Evolutionary conservation across 2,113 vertebrate genomes (phyloP).

Genomic region (Gadus chalcogrammus): DNA sequence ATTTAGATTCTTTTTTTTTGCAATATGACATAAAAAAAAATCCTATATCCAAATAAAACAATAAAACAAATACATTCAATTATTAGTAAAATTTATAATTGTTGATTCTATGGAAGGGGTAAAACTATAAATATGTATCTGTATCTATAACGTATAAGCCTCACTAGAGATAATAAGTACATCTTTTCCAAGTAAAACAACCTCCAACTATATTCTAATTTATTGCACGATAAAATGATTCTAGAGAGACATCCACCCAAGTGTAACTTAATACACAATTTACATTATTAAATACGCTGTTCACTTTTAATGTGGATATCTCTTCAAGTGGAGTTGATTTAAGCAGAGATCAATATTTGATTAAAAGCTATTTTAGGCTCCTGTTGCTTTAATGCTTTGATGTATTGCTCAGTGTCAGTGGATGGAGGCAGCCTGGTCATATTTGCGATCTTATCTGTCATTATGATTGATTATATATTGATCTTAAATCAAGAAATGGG

Average conservation of each 20-base stretch:
- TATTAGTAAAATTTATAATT: no score
- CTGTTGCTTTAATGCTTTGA: conserved; percentile 52
- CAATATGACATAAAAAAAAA: no score
- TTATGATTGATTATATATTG: conserved; percentile 71
- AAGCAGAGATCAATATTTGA: conserved; percentile 65
- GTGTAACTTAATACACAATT: background rate
- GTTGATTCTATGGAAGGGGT: no score
- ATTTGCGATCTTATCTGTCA: conserved; percentile 69
- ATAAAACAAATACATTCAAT: no score
- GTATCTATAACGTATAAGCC: no score
- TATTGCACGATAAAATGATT: no score
- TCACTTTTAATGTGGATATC: conserved; percentile 36
- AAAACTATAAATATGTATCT: no score
- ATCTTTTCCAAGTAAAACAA: no score
- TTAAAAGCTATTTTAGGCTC: conserved; percentile 63
- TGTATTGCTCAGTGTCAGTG: conserved; percentile 57
- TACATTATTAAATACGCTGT: conserved; percentile 25
- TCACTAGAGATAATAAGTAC: no score
- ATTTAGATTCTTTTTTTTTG: background rate
- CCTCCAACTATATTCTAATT: no score
- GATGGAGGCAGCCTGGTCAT: conserved; percentile 60
- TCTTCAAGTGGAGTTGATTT: conserved; percentile 49
- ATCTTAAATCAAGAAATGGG: conserved; percentile 57
- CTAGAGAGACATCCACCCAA: no score
- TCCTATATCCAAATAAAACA: no score